Evolutionary conservation across 2,888 invertebrate genomes (phyloP).

Genomic region (Venustoraphidia nigricollis): DNA sequence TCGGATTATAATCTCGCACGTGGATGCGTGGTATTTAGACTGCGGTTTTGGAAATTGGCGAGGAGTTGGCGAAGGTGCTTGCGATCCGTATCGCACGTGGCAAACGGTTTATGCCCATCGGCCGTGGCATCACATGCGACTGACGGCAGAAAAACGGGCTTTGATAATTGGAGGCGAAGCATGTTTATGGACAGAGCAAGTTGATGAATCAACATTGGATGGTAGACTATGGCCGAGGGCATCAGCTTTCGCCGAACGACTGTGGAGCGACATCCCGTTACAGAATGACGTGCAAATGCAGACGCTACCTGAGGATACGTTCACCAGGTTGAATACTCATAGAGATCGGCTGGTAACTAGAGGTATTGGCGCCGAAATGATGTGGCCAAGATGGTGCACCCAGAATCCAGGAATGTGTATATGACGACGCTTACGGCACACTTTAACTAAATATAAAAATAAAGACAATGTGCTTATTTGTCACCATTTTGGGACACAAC

Average conservation of each 20-base stretch:
- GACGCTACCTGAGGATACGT: slow-evolving; percentile 40
- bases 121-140: slow-evolving; percentile 45
- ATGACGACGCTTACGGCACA: slow-evolving; percentile 16
- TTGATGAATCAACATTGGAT: slow-evolving; percentile 56
- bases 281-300: slow-evolving; percentile 19
- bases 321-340: slow-evolving; percentile 50
- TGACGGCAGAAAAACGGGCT: slow-evolving; percentile 20
- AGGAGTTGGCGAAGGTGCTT: slow-evolving; percentile 68
- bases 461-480: no score
- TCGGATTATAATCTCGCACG: slow-evolving; percentile 65
- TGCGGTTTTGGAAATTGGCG: slow-evolving; percentile 80
- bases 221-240: slow-evolving; percentile 70
- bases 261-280: slow-evolving; percentile 50
- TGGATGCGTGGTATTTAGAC: slow-evolving; percentile 79
- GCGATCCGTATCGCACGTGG: slow-evolving; percentile 78
- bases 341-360: slow-evolving; percentile 44
- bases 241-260: slow-evolving; percentile 66
- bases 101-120: slow-evolving; percentile 73
- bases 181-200: slow-evolving; percentile 76
- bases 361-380: slow-evolving; percentile 50
- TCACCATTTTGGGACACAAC: no score
- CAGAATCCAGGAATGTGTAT: slow-evolving; percentile 62
- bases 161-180: slow-evolving; percentile 60
- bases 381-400: slow-evolving; percentile 65
- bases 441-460: no score